Conservation (phyloP, 2,113 vertebrate species). For the Emydura subglobosa region DNA sequence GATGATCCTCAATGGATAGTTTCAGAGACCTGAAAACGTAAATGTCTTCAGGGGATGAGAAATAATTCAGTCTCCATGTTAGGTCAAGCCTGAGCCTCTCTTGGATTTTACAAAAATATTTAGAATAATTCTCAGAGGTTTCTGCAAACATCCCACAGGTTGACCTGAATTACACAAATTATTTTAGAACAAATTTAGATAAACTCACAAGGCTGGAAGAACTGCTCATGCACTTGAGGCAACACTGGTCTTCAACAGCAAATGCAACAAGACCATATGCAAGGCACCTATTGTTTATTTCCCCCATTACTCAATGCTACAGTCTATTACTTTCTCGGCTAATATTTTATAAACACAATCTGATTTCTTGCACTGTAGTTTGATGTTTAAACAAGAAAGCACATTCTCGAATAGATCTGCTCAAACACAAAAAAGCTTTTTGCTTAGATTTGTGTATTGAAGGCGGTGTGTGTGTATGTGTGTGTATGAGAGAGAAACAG, state of each 20-base stretch:
- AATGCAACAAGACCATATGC: background rate
- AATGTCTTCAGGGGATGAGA: slow-evolving; percentile 35
- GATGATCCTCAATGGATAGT: background rate
- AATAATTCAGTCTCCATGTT: slow-evolving; percentile 28
- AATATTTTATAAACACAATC: background rate
- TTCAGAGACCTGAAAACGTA: background rate
- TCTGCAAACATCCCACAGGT: background rate
- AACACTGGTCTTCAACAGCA: background rate
- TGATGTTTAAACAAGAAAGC: background rate
- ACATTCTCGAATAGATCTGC: background rate
- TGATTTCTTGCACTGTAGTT: background rate
- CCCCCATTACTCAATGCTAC: background rate
- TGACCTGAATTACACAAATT: background rate
- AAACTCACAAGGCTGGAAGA: slow-evolving; percentile 2
- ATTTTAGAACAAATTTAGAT: background rate
- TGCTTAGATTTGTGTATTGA: background rate
- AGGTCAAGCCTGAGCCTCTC: background rate
- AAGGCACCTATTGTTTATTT: background rate
- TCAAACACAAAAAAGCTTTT: background rate
- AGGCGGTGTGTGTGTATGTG: fast-evolving
- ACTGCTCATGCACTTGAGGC: background rate
- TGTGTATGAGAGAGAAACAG: background rate
- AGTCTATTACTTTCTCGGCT: background rate
- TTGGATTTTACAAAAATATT: background rate
- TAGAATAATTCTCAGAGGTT: slow-evolving; percentile 12